Conservation (phyloP, 2,797 vertebrate species). For the Lithobates pipiens region DNA sequence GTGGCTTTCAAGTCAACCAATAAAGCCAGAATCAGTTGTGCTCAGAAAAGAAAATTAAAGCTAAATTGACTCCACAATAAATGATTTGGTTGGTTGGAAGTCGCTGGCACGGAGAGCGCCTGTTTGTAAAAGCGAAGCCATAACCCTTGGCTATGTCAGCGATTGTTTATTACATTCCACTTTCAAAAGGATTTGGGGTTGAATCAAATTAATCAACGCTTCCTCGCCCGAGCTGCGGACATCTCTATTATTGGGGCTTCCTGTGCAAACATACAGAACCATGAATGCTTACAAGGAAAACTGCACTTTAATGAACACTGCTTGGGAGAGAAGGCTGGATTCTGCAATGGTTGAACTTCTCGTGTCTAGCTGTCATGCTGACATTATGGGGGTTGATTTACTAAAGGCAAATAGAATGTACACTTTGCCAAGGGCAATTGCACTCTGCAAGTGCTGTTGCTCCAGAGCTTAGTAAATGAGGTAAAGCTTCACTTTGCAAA, state of each 20-base stretch:
- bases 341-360: too few relatives aligned
- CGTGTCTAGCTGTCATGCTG: too few relatives aligned
- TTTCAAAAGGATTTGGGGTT: background rate
- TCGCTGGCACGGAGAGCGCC: background rate
- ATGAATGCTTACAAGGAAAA: background rate
- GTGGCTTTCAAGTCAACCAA: background rate
- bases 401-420: too few relatives aligned
- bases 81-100: background rate
- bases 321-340: too few relatives aligned
- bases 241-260: background rate
- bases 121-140: background rate
- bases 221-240: background rate
- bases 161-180: background rate
- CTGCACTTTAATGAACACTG: background rate
- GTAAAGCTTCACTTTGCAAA: too few relatives aligned
- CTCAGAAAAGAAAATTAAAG: background rate
- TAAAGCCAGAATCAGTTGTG: background rate
- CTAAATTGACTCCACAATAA: background rate
- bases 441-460: too few relatives aligned
- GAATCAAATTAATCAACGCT: constrained; percentile 7
- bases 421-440: too few relatives aligned
- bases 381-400: too few relatives aligned
- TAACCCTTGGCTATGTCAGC: background rate
- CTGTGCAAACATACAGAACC: background rate
- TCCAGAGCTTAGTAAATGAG: too few relatives aligned